A percentile compares a stretch with the other conserved stretches of the same genome.
These are phyloP conservation scores for Myotis myotis DNA, from an alignment of 2,797 vertebrate species.

Conservation along the genomic window DNA sequence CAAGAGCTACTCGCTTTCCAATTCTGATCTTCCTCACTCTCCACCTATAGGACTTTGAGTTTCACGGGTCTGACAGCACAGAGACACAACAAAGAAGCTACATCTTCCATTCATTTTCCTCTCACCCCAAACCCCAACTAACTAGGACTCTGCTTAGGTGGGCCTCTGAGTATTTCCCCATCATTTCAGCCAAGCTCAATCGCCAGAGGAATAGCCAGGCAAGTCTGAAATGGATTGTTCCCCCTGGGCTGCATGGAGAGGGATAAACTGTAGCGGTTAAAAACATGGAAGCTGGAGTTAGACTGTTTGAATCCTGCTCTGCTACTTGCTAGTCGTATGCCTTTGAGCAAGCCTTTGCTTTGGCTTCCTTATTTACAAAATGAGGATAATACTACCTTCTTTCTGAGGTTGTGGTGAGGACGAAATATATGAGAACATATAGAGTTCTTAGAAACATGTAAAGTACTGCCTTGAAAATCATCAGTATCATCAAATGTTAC, in stretches of 20 bases:
- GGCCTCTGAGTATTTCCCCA: background rate
- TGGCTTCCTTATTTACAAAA: background rate
- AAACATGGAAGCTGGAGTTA: background rate
- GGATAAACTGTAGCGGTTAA: background rate
- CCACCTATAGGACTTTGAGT: background rate
- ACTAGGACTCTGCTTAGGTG: background rate
- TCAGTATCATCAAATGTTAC: background rate
- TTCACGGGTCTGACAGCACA: background rate
- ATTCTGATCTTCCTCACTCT: background rate
- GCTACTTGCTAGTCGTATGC: background rate
- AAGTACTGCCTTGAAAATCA: too few species aligned
- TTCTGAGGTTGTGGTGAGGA: too few species aligned
- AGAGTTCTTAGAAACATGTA: too few species aligned
- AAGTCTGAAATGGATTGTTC: background rate
- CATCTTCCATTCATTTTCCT: background rate
- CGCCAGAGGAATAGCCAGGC: background rate
- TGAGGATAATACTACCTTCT: background rate
- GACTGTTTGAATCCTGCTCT: background rate
- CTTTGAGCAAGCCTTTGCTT: background rate
- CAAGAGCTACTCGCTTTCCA: background rate
- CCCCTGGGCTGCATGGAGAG: background rate
- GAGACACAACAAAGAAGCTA: background rate
- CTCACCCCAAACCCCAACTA: background rate
- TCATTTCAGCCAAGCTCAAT: background rate
- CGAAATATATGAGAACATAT: too few species aligned